These are phyloP conservation scores for Clinocottus analis DNA, from an alignment of 2,113 vertebrate species.

Conservation along the genomic window DNA sequence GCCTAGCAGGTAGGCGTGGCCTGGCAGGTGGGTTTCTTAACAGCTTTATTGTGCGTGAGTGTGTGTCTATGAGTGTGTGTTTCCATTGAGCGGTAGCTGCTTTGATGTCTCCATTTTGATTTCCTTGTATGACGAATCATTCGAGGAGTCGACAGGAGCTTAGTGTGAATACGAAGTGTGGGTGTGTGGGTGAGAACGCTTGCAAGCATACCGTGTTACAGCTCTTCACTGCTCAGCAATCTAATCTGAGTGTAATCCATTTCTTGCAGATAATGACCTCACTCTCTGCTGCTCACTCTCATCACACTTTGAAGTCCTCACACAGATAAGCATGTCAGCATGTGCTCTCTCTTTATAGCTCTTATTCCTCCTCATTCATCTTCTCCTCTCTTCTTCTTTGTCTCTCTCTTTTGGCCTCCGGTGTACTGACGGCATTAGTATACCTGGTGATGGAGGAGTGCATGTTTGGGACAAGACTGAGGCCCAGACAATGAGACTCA, in stretches of 20 bases:
- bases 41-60: background rate
- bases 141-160: conserved; percentile 67
- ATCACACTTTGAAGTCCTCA: conserved; percentile 80
- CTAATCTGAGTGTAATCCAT: conserved; percentile 85
- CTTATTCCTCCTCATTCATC: conserved; percentile 43
- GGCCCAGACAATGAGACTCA: conserved; percentile 36
- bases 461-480: conserved; percentile 19
- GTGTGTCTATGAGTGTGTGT: background rate
- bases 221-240: conserved; percentile 74
- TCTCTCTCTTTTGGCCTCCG: conserved; percentile 32
- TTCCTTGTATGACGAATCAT: conserved; percentile 54
- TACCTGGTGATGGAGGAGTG: conserved; percentile 17
- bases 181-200: conserved; percentile 43
- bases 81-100: conserved; percentile 20
- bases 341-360: conserved; percentile 55
- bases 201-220: conserved; percentile 59
- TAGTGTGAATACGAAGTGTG: conserved; percentile 30
- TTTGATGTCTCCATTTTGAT: conserved; percentile 73
- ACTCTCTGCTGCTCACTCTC: conserved; percentile 50
- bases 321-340: conserved; percentile 75
- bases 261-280: conserved; percentile 81
- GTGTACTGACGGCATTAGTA: conserved; percentile 9
- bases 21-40: conserved; percentile 8
- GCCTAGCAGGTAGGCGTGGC: too few relatives aligned
- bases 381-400: conserved; percentile 21